Evolutionary conservation across 2,888 invertebrate species (phyloP), one percentile per base, ranked within the genome.

Genomic region (Aricia artaxerxes): DNA sequence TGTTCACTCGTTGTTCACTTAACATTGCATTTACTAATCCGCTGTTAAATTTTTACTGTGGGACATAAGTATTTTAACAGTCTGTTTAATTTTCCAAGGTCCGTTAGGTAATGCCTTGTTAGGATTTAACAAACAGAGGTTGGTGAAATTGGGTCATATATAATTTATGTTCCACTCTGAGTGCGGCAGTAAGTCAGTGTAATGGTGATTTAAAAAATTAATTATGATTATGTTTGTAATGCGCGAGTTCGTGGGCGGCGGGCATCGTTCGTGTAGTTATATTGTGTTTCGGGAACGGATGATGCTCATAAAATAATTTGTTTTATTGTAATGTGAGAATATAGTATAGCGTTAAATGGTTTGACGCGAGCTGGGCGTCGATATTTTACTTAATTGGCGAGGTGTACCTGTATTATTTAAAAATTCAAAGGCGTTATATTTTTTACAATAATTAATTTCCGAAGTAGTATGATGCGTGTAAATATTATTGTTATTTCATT

Each of bases 251-350:
- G 7, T 7, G 60, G 60, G 64, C 24, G 64, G 24, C 9, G 7
- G 2, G 24, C 31, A 35, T 9, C 69, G 13, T 69, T 69, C 31
- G 69, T 35, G 24, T 69, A 69, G 69, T 31, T 69, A 13, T 69
- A 69, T 69, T 13, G 31, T 35, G 4, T 69, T 69, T 69, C 35
- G 13, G 69, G 69, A 13, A 35, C 4, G 69, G 35, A 69, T 69
- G 69, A 69, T 69, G 31, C 69, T 13, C 11, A 69, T 69, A 5
- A 69, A 69, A 13, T 69, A 69, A 69, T 69, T 69, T 69, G 69
- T 35, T 69, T 69, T 64, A 64, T 31, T 64, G 11, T 69, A 35
- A 69, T 69, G 13, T 69, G 64, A 69, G n/a, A 69, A 38, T 69
- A 38, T 13, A 11, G 31, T 31, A 69, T 69, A 16, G 35, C 69